phyloP scores from a whole-genome alignment of 2,113 vertebrate species.

The Etia nguti region DNA sequence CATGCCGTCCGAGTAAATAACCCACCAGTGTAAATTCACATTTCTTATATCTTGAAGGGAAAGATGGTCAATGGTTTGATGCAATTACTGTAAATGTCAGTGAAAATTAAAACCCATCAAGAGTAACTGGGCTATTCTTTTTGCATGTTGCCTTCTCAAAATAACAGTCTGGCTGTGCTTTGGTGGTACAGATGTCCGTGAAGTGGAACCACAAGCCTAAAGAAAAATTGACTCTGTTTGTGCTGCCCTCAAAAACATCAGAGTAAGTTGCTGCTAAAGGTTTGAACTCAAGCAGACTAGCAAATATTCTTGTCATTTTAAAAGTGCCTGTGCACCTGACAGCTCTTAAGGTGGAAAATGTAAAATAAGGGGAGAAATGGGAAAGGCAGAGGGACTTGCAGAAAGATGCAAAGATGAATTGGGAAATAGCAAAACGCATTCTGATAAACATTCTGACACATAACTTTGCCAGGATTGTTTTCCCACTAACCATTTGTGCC shows the following conservation, averaged over 20 bases:
- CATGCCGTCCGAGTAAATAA: background rate
- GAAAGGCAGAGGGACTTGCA: background rate
- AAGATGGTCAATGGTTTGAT: background rate
- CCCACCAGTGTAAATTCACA: background rate
- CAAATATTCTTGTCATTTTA: conserved; percentile 6
- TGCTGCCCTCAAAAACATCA: background rate
- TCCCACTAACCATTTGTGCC: conserved; percentile 36
- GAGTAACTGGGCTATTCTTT: background rate
- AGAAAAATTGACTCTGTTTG: background rate
- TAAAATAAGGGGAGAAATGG: background rate
- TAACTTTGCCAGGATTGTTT: conserved; percentile 29
- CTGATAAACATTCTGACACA: conserved; percentile 12
- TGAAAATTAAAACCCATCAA: background rate
- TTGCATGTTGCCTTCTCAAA: background rate
- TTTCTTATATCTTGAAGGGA: background rate
- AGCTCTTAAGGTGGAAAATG: background rate
- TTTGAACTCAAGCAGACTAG: conserved; percentile 2
- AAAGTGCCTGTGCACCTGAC: background rate
- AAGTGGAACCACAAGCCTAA: conserved; percentile 18
- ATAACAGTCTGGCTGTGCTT: background rate
- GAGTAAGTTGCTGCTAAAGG: background rate
- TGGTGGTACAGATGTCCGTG: background rate
- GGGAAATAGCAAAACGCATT: background rate
- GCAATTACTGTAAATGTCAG: background rate
- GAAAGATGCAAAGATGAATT: background rate